Evolutionary conservation across 1,140 invertebrate species (phyloP).

Genomic region (Asobara japonica): DNA sequence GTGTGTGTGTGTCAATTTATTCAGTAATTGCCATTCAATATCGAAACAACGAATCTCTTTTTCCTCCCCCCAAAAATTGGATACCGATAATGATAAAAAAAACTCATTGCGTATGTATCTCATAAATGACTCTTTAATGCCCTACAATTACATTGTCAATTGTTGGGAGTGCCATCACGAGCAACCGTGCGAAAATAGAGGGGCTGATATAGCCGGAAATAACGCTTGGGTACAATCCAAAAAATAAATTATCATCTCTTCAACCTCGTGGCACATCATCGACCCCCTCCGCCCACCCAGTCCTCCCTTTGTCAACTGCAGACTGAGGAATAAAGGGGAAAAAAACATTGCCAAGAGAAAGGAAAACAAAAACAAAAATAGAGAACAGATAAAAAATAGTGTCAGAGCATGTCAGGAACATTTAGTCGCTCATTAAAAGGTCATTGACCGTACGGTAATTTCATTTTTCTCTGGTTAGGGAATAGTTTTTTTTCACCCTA

Average conservation of each 20-base stretch:
- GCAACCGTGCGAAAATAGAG: background rate
- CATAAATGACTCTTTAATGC: background rate
- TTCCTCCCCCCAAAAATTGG: no score
- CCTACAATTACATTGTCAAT: background rate
- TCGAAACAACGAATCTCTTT: no score
- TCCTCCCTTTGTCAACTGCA: background rate
- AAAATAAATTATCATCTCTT: constrained; percentile 12
- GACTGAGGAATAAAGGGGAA: background rate
- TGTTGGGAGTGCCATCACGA: background rate
- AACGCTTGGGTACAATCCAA: constrained; percentile 12
- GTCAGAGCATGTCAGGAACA: background rate
- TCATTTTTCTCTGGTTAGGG: constrained; percentile 8
- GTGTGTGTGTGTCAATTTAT: no score
- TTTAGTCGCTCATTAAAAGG: constrained; percentile 4
- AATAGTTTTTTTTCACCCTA: background rate
- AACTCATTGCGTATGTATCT: no score
- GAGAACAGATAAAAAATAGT: background rate
- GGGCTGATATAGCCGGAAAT: background rate
- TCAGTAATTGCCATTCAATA: no score
- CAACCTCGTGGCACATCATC: background rate
- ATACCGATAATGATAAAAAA: no score
- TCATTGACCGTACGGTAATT: constrained; percentile 14
- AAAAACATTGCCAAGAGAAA: background rate
- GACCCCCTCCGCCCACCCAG: background rate
- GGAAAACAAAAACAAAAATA: no score